Percentiles rank a stretch among this genome's conserved stretches.
phyloP scores from a whole-genome alignment of 2,113 vertebrate species.

The Corythoichthys intestinalis region DNA sequence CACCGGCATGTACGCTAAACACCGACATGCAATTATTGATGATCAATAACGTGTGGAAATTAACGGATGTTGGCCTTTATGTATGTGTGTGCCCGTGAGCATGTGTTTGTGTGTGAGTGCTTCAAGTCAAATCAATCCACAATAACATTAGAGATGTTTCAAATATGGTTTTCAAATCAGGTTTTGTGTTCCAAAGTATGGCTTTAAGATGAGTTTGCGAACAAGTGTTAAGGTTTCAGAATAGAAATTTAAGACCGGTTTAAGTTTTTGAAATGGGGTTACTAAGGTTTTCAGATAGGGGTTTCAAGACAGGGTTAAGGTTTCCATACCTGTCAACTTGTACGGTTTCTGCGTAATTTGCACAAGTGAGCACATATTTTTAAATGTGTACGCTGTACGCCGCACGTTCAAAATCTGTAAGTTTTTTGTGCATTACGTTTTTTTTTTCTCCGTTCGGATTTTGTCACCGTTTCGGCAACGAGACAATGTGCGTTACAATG shows the following conservation, averaged over 20 bases:
- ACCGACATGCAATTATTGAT: constrained; percentile 4
- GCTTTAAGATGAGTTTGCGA: not conserved
- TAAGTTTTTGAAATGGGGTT: not conserved
- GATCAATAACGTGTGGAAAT: constrained; percentile 25
- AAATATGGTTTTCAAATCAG: not conserved
- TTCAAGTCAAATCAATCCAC: constrained; percentile 25
- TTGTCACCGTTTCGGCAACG: too few relatives aligned
- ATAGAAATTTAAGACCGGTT: not conserved
- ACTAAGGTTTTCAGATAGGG: not conserved
- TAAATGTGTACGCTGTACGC: too few relatives aligned
- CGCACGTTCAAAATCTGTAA: too few relatives aligned
- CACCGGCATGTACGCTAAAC: not conserved
- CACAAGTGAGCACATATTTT: too few relatives aligned
- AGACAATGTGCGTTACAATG: too few relatives aligned
- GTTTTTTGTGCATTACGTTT: too few relatives aligned
- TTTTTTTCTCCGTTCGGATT: too few relatives aligned
- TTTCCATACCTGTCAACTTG: not conserved
- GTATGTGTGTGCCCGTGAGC: not conserved
- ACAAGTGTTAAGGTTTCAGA: not conserved
- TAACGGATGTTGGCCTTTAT: not conserved
- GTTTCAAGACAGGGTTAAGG: not conserved
- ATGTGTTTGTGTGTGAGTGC: not conserved
- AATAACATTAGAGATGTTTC: not conserved
- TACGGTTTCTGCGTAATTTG: too few relatives aligned
- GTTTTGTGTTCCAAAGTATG: not conserved